Percentiles rank a stretch among this genome's conserved stretches.
These are phyloP conservation scores for Meriones psammophilus DNA, from an alignment of 2,797 vertebrate species.

Conservation along the genomic window DNA sequence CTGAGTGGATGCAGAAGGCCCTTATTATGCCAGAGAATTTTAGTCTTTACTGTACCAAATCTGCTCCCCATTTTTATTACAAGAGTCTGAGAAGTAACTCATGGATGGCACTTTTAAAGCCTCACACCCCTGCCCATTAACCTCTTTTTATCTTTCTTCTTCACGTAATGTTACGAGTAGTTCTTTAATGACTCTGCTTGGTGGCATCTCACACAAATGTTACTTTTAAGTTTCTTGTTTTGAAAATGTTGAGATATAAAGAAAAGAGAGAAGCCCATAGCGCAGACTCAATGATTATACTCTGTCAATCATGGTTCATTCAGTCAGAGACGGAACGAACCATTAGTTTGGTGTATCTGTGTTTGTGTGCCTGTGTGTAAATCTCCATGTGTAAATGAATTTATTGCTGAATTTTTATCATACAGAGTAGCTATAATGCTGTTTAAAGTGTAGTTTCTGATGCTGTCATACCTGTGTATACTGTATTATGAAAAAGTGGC, in stretches of 20 bases:
- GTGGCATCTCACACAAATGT: neutral
- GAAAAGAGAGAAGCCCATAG: neutral
- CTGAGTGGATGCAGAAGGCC: neutral
- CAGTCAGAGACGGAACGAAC: neutral
- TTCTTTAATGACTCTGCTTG: neutral
- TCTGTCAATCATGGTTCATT: neutral
- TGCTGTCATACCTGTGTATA: neutral
- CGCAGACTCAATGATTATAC: fast-evolving
- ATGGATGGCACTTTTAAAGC: neutral
- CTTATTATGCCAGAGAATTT: neutral
- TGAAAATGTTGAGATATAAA: slow-evolving; percentile 18
- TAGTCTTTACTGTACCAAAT: neutral
- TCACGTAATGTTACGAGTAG: neutral
- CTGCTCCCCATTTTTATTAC: neutral
- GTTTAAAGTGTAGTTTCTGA: neutral
- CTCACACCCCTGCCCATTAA: neutral
- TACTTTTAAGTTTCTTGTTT: neutral
- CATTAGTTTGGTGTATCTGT: neutral
- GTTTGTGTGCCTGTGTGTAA: neutral
- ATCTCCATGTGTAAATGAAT: neutral
- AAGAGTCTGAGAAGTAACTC: neutral
- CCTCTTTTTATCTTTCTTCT: neutral
- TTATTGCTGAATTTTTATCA: neutral
- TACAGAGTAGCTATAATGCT: neutral
- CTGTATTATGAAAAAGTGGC: neutral